phyloP scores from a whole-genome alignment of 2,797 vertebrate species.

The Salarias fasciatus region DNA sequence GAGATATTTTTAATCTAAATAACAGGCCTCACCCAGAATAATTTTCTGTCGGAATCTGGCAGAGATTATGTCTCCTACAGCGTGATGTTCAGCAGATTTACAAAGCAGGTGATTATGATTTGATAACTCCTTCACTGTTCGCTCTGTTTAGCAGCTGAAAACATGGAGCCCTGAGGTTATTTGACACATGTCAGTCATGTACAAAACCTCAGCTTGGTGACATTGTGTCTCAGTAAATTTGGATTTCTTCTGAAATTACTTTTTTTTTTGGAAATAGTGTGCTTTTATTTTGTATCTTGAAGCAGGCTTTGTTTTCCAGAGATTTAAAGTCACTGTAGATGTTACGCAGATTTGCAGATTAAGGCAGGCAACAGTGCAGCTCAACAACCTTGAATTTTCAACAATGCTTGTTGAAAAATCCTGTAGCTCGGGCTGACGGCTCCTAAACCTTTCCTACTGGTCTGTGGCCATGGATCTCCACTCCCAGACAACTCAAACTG shows the following conservation, averaged over 20 bases:
- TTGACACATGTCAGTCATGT: constrained; percentile 1
- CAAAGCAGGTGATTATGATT: constrained; percentile 24
- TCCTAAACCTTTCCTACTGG: neutral
- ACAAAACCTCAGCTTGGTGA: neutral
- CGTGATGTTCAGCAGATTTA: constrained; percentile 40
- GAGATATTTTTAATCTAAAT: constrained; percentile 26
- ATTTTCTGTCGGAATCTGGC: constrained; percentile 41
- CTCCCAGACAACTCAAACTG: no score
- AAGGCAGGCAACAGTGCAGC: constrained; percentile 10
- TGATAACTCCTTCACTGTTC: constrained; percentile 1
- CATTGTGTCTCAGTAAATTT: constrained; percentile 2
- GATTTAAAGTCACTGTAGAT: constrained; percentile 16
- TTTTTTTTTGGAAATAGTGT: neutral
- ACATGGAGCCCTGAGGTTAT: neutral
- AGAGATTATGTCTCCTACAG: constrained; percentile 39
- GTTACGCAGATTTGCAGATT: constrained; percentile 21
- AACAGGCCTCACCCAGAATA: constrained; percentile 26
- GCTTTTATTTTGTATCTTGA: constrained; percentile 9
- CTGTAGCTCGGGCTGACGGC: neutral
- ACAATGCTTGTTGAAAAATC: neutral
- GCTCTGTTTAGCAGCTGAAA: constrained; percentile 16
- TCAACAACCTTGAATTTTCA: neutral
- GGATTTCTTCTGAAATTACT: constrained; percentile 1
- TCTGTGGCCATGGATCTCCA: no score
- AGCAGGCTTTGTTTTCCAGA: constrained; percentile 2